Evolutionary conservation across 2,113 vertebrate species (phyloP).

Genomic region (Pterocles gutturalis): DNA sequence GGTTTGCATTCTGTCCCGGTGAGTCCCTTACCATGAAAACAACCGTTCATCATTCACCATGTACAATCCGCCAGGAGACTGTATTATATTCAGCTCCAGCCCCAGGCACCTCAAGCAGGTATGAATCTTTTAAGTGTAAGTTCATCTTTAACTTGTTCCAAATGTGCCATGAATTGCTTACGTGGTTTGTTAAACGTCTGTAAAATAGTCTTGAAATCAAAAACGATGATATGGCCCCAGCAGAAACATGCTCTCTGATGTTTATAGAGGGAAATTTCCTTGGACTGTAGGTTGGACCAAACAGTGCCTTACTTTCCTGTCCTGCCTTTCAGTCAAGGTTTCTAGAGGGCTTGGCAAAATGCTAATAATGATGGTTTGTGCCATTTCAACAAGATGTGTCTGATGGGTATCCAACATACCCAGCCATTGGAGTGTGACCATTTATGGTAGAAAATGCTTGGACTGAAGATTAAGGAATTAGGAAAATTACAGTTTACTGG

Average conservation of each 20-base stretch:
- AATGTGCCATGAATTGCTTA: conserved; percentile 37
- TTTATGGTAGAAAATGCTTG: neutral
- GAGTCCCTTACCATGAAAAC: conserved; percentile 8
- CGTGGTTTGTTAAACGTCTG: neutral
- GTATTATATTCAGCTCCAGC: conserved; percentile 17
- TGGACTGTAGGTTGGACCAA: neutral
- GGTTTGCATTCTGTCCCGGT: neutral
- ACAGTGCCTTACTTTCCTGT: neutral
- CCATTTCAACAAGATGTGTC: neutral
- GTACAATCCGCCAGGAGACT: conserved; percentile 36
- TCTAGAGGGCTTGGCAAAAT: neutral
- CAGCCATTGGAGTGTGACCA: neutral
- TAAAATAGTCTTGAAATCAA: conserved; percentile 18
- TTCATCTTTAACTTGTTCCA: conserved; percentile 57
- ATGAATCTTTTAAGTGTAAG: conserved; percentile 26
- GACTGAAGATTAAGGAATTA: neutral
- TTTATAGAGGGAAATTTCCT: neutral
- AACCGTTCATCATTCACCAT: neutral
- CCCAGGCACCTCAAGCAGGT: conserved; percentile 22
- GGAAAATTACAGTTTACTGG: neutral
- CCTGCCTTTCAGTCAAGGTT: neutral
- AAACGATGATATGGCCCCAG: neutral
- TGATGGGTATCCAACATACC: neutral
- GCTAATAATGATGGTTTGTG: neutral
- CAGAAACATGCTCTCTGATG: neutral